Conservation (phyloP, 1,140 invertebrate genomes). For the Pinna nobilis region DNA sequence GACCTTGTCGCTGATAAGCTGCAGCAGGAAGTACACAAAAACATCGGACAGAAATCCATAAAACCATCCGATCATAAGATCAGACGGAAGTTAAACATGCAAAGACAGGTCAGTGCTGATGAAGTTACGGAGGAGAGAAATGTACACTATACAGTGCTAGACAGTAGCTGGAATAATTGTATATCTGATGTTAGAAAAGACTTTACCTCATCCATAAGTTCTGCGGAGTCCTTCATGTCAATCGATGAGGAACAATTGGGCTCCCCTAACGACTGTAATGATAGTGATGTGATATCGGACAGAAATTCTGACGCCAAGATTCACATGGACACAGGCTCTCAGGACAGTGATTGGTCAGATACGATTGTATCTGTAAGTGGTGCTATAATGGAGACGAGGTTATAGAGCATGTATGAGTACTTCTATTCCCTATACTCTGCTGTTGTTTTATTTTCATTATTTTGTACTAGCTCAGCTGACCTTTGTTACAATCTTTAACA, state of each 20-base stretch:
- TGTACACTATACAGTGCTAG: neutral
- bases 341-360: constrained; percentile 2
- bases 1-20: constrained; percentile 53
- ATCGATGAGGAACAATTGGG: constrained; percentile 42
- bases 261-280: too few relatives aligned
- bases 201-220: constrained; percentile 30
- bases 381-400: constrained; percentile 13
- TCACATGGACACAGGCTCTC: neutral
- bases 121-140: neutral
- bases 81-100: constrained; percentile 18
- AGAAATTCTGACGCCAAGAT: constrained; percentile 30
- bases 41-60: constrained; percentile 11
- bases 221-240: constrained; percentile 53
- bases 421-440: neutral
- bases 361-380: neutral
- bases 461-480: too few relatives aligned
- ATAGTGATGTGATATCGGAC: too few relatives aligned
- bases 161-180: neutral
- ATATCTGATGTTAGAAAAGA: constrained; percentile 1
- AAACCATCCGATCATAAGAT: neutral
- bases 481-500: too few relatives aligned
- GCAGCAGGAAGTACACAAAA: constrained; percentile 41
- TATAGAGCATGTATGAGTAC: neutral
- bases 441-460: constrained; percentile 1
- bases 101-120: constrained; percentile 30